These are phyloP conservation scores for Trimorus sp. DNA, from an alignment of 2,888 invertebrate species.

Conservation along the genomic window DNA sequence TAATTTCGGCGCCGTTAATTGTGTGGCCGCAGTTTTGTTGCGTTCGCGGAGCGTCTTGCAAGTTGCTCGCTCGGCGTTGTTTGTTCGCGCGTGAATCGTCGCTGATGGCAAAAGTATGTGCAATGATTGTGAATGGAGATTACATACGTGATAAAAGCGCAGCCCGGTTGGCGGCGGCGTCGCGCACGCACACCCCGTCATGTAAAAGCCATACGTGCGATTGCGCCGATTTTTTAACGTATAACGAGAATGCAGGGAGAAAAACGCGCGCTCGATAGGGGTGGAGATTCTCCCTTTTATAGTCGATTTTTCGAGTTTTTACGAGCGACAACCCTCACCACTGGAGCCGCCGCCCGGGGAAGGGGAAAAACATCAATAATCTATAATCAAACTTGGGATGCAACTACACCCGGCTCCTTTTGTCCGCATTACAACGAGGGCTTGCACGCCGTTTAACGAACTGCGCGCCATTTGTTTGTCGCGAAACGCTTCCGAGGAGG, in stretches of 20 bases:
- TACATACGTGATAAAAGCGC: conserved; percentile 79
- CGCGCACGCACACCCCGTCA: conserved; percentile 57
- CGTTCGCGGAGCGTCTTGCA: too few species aligned
- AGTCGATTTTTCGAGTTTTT: conserved; percentile 81
- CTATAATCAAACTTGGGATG: conserved; percentile 81
- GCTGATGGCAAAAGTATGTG: conserved; percentile 81
- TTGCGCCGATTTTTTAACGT: conserved; percentile 70
- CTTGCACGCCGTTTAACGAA: conserved; percentile 45
- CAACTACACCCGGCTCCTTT: conserved; percentile 80
- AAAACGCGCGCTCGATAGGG: conserved; percentile 58
- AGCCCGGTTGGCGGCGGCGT: conserved; percentile 58
- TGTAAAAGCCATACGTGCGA: conserved; percentile 69
- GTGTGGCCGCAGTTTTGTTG: background rate
- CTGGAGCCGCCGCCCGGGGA: conserved; percentile 75
- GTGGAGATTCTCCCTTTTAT: conserved; percentile 75
- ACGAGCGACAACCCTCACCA: conserved; percentile 77
- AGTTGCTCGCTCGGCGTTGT: conserved; percentile 68
- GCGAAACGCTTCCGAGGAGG: background rate
- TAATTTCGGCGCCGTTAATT: conserved; percentile 37
- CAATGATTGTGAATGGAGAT: conserved; percentile 80
- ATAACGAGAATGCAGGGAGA: conserved; percentile 73
- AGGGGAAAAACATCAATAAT: conserved; percentile 74
- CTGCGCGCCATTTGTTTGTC: background rate
- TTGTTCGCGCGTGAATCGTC: conserved; percentile 79
- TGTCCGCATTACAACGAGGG: conserved; percentile 81